Conservation (phyloP, 64 coral and sea anemone species). For the Actinia tenebrosa region DNA sequence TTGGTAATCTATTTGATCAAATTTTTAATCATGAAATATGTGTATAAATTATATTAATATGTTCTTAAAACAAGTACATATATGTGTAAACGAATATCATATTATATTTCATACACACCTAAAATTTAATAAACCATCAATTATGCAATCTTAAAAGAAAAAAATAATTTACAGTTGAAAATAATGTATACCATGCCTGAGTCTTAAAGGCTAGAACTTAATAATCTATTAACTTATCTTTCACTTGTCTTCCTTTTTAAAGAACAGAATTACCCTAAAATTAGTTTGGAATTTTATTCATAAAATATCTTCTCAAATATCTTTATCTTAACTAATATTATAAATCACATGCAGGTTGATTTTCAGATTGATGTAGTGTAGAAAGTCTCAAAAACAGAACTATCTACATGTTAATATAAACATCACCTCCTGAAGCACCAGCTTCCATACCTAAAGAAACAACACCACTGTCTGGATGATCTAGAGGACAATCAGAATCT, state of each 20-base stretch:
- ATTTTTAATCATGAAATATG: too few species aligned
- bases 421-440: background rate
- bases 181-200: too few species aligned
- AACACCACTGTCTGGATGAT: background rate
- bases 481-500: background rate
- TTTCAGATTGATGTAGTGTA: background rate
- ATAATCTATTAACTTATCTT: background rate
- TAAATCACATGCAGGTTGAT: background rate
- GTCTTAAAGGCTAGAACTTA: background rate
- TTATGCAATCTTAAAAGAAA: too few species aligned
- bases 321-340: background rate
- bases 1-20: too few species aligned
- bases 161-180: too few species aligned
- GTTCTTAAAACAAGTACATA: too few species aligned
- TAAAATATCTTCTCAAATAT: constrained; percentile 2
- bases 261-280: background rate
- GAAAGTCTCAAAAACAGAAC: background rate
- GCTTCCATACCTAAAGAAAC: constrained; percentile 10
- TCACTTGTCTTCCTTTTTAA: too few species aligned
- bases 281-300: background rate
- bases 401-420: constrained; percentile 25
- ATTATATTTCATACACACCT: too few species aligned
- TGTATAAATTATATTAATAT: too few species aligned
- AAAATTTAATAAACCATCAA: too few species aligned
- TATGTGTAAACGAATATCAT: too few species aligned